Evolutionary conservation across 2,113 vertebrate genomes (phyloP).

Genomic region (Sitta europaea): DNA sequence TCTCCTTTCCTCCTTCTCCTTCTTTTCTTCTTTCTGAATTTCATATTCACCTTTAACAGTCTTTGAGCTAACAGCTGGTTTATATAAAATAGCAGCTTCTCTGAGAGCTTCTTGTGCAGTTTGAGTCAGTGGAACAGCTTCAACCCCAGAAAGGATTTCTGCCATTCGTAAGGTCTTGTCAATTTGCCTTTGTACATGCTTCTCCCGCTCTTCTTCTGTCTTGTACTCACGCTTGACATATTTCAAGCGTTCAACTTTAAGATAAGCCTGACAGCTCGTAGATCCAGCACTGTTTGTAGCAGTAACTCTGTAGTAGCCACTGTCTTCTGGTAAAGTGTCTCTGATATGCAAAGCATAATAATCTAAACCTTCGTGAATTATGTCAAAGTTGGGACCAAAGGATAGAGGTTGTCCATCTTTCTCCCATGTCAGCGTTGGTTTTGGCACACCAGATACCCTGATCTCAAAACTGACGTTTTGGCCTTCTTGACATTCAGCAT

Average conservation of each 20-base stretch:
- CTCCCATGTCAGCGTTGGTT: constrained; percentile 88
- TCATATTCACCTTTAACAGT: constrained; percentile 88
- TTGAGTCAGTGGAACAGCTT: constrained; percentile 82
- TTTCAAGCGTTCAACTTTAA: constrained; percentile 87
- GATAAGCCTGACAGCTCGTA: constrained; percentile 91
- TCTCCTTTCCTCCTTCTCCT: constrained; percentile 88
- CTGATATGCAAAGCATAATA: constrained; percentile 92
- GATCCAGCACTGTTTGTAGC: constrained; percentile 96
- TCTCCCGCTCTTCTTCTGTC: constrained; percentile 78
- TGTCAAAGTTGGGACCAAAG: constrained; percentile 89
- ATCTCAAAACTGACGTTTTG: constrained; percentile 94
- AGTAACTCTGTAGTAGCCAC: constrained; percentile 92
- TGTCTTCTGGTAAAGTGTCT: constrained; percentile 92
- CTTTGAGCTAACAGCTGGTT: constrained; percentile 90
- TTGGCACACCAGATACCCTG: constrained; percentile 89
- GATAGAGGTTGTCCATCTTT: constrained; percentile 91
- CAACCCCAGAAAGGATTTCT: constrained; percentile 87
- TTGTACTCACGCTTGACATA: constrained; percentile 90
- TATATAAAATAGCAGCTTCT: constrained; percentile 90
- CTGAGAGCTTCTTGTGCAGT: constrained; percentile 89
- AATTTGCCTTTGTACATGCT: constrained; percentile 77
- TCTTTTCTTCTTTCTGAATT: constrained; percentile 84
- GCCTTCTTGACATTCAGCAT: constrained; percentile 92
- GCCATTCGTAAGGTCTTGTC: constrained; percentile 92
- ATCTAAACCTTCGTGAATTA: constrained; percentile 95